phyloP scores from a whole-genome alignment of 2,888 invertebrate species.

The Blera fallax region DNA sequence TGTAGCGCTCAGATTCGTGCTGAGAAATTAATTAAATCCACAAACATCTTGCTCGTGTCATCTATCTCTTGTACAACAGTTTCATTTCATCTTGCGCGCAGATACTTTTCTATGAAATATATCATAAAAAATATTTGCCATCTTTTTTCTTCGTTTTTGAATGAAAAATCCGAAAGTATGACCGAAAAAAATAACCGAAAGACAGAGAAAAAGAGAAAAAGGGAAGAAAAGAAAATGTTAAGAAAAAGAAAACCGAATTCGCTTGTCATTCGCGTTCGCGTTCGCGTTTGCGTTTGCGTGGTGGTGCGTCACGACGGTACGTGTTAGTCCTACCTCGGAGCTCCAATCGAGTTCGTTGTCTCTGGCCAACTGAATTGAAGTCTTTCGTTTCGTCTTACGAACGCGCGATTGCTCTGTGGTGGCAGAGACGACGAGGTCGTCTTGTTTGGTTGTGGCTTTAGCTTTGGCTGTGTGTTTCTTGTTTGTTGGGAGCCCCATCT shows the following conservation, averaged over 20 bases:
- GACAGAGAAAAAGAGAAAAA: conserved; percentile 12
- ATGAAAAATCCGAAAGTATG: conserved; percentile 54
- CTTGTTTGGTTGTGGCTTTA: conserved; percentile 51
- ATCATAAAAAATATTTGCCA: background rate
- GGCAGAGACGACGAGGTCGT: conserved; percentile 61
- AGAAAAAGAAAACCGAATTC: conserved; percentile 19
- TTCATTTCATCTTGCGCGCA: conserved; percentile 14
- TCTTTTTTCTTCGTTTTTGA: background rate
- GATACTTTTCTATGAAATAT: background rate
- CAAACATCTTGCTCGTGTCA: conserved; percentile 28
- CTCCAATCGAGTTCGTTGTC: conserved; percentile 81
- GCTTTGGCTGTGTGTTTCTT: conserved; percentile 37
- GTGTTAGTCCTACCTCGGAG: conserved; percentile 66
- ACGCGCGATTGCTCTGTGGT: conserved; percentile 1
- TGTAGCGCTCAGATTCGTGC: conserved; percentile 5
- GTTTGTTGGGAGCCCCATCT: conserved; percentile 20
- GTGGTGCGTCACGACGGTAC: conserved; percentile 34
- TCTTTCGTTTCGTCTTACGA: conserved; percentile 80
- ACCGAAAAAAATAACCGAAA: background rate
- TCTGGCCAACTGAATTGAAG: conserved; percentile 81
- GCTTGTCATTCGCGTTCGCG: conserved; percentile 37
- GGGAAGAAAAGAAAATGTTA: too few species aligned
- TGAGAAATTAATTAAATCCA: conserved; percentile 48
- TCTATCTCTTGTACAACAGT: background rate
- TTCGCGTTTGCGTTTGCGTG: conserved; percentile 49